These are phyloP conservation scores for Zaprionus lachaisei DNA, from an alignment of 1,140 invertebrate genomes.

Conservation along the genomic window DNA sequence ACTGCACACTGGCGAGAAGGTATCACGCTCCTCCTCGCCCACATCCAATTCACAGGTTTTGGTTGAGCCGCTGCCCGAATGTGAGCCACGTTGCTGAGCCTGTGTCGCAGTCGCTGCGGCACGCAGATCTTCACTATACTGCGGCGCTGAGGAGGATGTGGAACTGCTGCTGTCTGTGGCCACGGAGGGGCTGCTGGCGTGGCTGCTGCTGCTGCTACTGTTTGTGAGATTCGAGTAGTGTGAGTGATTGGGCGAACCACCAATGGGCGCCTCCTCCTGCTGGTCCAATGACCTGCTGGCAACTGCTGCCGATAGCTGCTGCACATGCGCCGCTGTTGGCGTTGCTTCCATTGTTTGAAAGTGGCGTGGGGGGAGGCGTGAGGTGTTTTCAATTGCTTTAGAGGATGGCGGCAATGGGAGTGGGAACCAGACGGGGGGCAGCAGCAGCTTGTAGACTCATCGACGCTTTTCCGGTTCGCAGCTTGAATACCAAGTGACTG, in stretches of 20 bases:
- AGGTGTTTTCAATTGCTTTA: background rate
- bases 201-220: slow-evolving; percentile 46
- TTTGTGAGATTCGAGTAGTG: slow-evolving; percentile 79
- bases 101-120: slow-evolving; percentile 30
- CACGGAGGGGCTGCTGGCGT: slow-evolving; percentile 45
- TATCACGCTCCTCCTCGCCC: slow-evolving; percentile 78
- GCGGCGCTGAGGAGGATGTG: slow-evolving; percentile 69
- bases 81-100: slow-evolving; percentile 37
- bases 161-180: slow-evolving; percentile 46
- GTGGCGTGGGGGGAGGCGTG: background rate
- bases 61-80: slow-evolving; percentile 58
- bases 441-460: slow-evolving; percentile 58
- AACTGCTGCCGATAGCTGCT: slow-evolving; percentile 39
- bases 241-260: slow-evolving; percentile 70
- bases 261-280: slow-evolving; percentile 55
- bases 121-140: slow-evolving; percentile 78
- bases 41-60: slow-evolving; percentile 79
- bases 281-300: slow-evolving; percentile 72
- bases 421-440: slow-evolving; percentile 10
- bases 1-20: slow-evolving; percentile 73
- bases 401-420: background rate
- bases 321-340: slow-evolving; percentile 37
- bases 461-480: slow-evolving; percentile 69
- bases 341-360: slow-evolving; percentile 57
- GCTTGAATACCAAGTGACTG: slow-evolving; percentile 49